A percentile compares a stretch with the other conserved stretches of the same genome.
Conservation (phyloP, 2,888 invertebrate genomes). For the Sialis lutaria region DNA sequence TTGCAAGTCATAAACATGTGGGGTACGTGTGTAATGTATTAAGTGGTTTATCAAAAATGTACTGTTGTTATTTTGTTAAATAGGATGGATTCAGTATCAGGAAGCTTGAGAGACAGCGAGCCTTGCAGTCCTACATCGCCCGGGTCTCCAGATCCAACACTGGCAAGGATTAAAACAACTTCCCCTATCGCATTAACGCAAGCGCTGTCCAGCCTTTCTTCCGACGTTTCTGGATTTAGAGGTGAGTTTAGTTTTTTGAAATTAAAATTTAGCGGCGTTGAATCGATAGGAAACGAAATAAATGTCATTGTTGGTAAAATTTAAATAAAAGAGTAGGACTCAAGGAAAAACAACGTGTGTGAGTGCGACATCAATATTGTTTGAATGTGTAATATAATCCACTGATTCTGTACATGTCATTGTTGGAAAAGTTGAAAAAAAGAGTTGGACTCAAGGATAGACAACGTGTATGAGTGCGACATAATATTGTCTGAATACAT, state of each 20-base stretch:
- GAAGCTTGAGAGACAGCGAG: slow-evolving; percentile 81
- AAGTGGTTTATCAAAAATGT: background rate
- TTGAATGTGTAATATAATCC: too few species aligned
- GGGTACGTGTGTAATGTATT: slow-evolving; percentile 33
- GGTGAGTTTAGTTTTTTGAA: background rate
- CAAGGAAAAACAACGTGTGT: too few species aligned
- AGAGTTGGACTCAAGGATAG: too few species aligned
- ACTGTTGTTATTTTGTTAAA: background rate
- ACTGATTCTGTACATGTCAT: too few species aligned
- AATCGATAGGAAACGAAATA: too few species aligned
- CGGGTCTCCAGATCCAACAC: slow-evolving; percentile 44
- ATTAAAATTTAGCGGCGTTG: background rate
- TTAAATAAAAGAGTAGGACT: too few species aligned
- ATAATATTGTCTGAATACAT: too few species aligned
- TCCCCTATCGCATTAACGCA: slow-evolving; percentile 37
- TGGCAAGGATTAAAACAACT: slow-evolving; percentile 18
- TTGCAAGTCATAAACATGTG: slow-evolving; percentile 89
- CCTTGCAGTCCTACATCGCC: slow-evolving; percentile 79
- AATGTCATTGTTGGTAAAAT: too few species aligned
- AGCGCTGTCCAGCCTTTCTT: slow-evolving; percentile 28
- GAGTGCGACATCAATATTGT: too few species aligned
- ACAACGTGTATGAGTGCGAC: too few species aligned
- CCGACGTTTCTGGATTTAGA: slow-evolving; percentile 13
- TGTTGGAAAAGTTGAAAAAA: too few species aligned
- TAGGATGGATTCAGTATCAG: slow-evolving; percentile 86